These are phyloP conservation scores for Oreohelix idahoensis DNA, from an alignment of 1,140 invertebrate species.

Conservation along the genomic window DNA sequence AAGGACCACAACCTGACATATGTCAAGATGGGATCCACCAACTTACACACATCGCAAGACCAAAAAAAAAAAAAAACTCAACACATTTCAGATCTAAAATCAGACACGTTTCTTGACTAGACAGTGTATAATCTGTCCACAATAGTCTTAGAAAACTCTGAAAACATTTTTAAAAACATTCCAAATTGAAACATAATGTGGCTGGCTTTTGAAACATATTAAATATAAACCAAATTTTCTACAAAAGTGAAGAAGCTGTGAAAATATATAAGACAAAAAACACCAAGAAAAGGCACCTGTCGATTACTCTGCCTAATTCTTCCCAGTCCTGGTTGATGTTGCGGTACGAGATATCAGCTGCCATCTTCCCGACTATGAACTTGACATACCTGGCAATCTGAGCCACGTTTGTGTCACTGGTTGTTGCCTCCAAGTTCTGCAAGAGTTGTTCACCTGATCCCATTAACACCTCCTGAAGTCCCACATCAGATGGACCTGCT, in stretches of 20 bases:
- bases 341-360: conserved; percentile 41
- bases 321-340: conserved; percentile 49
- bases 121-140: too few species aligned
- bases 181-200: too few species aligned
- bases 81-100: too few species aligned
- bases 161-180: too few species aligned
- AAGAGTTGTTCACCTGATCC: neutral
- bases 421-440: neutral
- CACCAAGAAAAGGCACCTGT: conserved; percentile 44
- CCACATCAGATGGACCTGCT: neutral
- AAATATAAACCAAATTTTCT: neutral
- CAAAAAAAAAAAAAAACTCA: too few species aligned
- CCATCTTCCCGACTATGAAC: conserved; percentile 48
- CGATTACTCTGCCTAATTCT: conserved; percentile 47
- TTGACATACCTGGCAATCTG: conserved; percentile 38
- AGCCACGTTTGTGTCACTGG: conserved; percentile 22
- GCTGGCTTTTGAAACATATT: too few species aligned
- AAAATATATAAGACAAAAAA: conserved; percentile 48
- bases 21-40: too few species aligned
- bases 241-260: conserved; percentile 43
- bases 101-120: too few species aligned
- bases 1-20: too few species aligned
- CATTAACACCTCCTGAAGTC: neutral
- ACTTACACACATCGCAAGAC: too few species aligned
- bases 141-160: too few species aligned